Base-by-base conservation (phyloP, 2,888 invertebrate genomes). In the Esperia sulphurella region DNA sequence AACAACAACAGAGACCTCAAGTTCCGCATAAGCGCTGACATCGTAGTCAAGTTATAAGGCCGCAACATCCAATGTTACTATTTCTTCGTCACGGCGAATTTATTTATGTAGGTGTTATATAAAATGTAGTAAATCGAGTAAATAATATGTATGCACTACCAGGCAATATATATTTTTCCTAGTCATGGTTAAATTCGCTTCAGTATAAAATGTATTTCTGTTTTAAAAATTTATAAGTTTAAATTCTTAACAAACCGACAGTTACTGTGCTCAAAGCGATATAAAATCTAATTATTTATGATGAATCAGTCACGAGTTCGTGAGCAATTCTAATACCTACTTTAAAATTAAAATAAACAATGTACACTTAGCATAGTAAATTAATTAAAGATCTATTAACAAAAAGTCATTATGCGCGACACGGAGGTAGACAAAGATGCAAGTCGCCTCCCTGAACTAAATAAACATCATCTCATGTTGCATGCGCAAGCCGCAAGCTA, bases 391-490 rank as follows among this genome's bases (percentile, higher is more conserved):
- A 21, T 21, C n/a, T 21, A 21, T 21, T 3, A 21, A 21, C 21
- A 21, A 21, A 21, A 21, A 21, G 21, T 21, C 21, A 21, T 2
- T 5, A 5, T 21, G 21, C 21, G 21, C 21, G n/a, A n/a, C 13
- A 4, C 30, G 5, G 46, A 13, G 2, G 41, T 21, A 43, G 41
- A 47, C 46, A 52, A 48, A 31, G 49, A 14, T 49, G 55, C 58
- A 57, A 50, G 43, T 50, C 45, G 60, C 58, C 65, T 64, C 75
- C 72, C 63, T 75, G 75, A 75, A 65, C 74, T 75, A 71, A 74
- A 78, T 75, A 75, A 77, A 72, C 72, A 71, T 47, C 54, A 65
- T 78, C 61, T 83, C 81, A 78, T 76, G 77, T 79, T 75, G 75
- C 84, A 80, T 79, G 80, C 75, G 65, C 57, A 49, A n/a, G 41